These are phyloP conservation scores for Coranthus polyacanthus DNA, from an alignment of 2,797 vertebrate genomes.

Conservation along the genomic window DNA sequence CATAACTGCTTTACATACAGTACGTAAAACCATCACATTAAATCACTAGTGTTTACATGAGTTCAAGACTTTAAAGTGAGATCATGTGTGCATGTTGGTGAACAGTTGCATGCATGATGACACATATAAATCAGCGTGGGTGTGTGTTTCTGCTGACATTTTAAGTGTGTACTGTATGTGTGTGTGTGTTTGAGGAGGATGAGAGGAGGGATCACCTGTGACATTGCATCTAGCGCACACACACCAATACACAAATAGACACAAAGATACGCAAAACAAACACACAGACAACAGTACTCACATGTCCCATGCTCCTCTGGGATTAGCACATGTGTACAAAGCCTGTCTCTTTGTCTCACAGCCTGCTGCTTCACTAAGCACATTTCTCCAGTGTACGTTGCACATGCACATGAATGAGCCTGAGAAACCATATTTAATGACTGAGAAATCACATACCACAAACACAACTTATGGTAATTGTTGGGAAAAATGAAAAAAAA, in stretches of 20 bases:
- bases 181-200: not conserved
- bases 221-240: not conserved
- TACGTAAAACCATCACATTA: too few species aligned
- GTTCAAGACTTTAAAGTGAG: too few species aligned
- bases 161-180: not conserved
- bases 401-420: slow-evolving; percentile 7
- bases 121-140: not conserved
- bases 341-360: slow-evolving; percentile 25
- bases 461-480: not conserved
- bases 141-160: not conserved
- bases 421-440: not conserved
- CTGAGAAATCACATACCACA: not conserved
- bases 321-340: slow-evolving; percentile 6
- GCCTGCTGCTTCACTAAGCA: slow-evolving; percentile 32
- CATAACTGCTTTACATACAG: slow-evolving; percentile 20
- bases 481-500: not conserved
- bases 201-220: slow-evolving; percentile 11
- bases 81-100: slow-evolving; percentile 4
- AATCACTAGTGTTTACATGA: not conserved
- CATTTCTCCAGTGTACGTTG: not conserved
- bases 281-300: slow-evolving; percentile 3
- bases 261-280: slow-evolving; percentile 1
- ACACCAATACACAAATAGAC: slow-evolving; percentile 4
- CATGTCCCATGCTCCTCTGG: slow-evolving; percentile 11
- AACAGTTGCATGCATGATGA: not conserved